Evolutionary conservation across 2,113 vertebrate genomes (phyloP), one percentile per base, ranked within the genome.

Genomic region (Tricholaema leucomelas): DNA sequence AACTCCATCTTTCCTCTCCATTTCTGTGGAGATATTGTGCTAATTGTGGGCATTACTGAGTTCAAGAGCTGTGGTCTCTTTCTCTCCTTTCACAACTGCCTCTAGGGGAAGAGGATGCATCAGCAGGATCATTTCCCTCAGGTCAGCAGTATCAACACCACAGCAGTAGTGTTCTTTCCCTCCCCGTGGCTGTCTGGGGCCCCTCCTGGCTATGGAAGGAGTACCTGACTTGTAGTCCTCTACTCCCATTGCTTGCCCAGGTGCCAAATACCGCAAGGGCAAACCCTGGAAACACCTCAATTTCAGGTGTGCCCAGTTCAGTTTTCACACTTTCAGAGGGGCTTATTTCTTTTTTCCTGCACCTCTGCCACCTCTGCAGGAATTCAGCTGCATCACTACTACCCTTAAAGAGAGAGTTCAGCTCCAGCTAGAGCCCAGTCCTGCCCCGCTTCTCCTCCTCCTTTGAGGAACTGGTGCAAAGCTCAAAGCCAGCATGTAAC

Each of bases 21-120:
- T 3, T 33, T 33, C 38, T 38, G 15, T 15, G 30, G 33, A 79
- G 59, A 5, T 0, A 0, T 3, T 54, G 48, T 15, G n/a, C 11
- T 69, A 61, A 85, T 25, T 30, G 48, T 4, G 12, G 50, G 24
- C 6, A 33, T 59, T 50, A 69, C 74, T 1, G 2, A 44, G 14
- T 30, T 12, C 21, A 17, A 3, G 8, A 3, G 1, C 31, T 63
- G n/a, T 50, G 27, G 12, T 14, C 6, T 81, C 20, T n/a, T 94
- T 70, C 35, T 27, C 8, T 54, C 35, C 20, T 21, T n/a, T 61
- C 35, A n/a, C 33, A 18, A 3, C 40, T 38, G 25, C 28, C 38
- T 80, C 12, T 24, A 35, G 21, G 38, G 16, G 10, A 76, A 85
- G 7, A 79, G 76, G 25, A 7, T 38, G 9, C 23, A n/a, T 44